Evolutionary conservation across 2,888 invertebrate genomes (phyloP).

Genomic region (Rhabditophanes sp.): DNA sequence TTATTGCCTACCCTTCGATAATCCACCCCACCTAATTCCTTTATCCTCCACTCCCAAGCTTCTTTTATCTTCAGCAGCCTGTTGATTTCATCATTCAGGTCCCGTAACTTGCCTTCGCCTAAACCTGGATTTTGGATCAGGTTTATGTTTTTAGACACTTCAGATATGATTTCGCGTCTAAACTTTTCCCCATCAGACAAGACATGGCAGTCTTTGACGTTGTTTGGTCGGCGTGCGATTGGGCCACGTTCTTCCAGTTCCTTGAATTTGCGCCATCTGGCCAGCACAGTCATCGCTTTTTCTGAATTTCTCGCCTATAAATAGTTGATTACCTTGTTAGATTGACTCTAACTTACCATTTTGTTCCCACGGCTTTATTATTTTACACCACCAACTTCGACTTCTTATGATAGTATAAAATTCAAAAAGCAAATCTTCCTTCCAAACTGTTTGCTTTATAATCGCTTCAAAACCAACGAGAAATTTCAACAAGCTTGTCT

Average conservation of each 20-base stretch:
- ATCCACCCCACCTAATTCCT: conserved; percentile 83
- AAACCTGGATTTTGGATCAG: conserved; percentile 83
- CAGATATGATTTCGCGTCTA: conserved; percentile 81
- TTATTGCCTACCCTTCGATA: conserved; percentile 29
- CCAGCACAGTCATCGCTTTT: conserved; percentile 94
- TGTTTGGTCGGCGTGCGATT: conserved; percentile 33
- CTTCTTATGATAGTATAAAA: too few species aligned
- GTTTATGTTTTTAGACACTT: conserved; percentile 92
- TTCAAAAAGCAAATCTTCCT: too few species aligned
- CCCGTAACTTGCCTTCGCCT: conserved; percentile 93
- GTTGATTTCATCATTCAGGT: conserved; percentile 97
- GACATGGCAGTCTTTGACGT: conserved; percentile 66
- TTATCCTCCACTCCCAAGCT: conserved; percentile 85
- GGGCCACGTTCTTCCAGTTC: conserved; percentile 56
- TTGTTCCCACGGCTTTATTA: too few species aligned
- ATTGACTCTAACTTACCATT: too few species aligned
- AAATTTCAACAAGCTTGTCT: too few species aligned
- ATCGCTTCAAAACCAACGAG: too few species aligned
- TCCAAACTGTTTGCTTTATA: too few species aligned
- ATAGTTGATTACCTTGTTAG: too few species aligned
- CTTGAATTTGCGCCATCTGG: conserved; percentile 92
- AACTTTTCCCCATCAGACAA: conserved; percentile 65
- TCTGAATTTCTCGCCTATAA: conserved; percentile 78
- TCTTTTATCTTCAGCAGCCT: conserved; percentile 69
- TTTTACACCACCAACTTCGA: too few species aligned